Evolutionary conservation across 2,797 vertebrate species (phyloP).

Genomic region (Gephyroberyx darwinii): DNA sequence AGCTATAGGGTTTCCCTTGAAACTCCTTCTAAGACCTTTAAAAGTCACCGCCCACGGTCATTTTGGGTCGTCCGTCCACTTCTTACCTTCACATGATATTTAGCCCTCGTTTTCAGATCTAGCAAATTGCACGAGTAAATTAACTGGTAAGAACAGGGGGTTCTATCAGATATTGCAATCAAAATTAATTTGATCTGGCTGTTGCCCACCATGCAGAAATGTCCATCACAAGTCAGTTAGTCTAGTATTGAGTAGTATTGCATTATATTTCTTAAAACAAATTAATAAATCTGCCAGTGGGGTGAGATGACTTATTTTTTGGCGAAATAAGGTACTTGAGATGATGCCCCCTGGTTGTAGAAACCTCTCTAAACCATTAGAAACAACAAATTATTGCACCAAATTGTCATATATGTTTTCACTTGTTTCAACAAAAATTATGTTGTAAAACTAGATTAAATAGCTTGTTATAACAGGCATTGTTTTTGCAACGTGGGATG

Average conservation of each 20-base stretch:
- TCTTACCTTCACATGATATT: background rate
- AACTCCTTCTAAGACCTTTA: background rate
- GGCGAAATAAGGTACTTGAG: background rate
- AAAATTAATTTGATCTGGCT: background rate
- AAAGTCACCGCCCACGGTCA: background rate
- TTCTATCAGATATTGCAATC: background rate
- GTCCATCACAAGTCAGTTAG: background rate
- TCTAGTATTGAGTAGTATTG: background rate
- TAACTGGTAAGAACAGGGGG: background rate
- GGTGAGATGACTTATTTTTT: background rate
- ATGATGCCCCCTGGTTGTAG: background rate
- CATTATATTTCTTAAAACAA: background rate
- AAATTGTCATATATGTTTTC: background rate
- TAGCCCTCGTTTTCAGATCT: no score
- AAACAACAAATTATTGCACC: no score
- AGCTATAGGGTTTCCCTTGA: slow-evolving; percentile 47
- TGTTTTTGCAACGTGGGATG: background rate
- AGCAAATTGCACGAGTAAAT: no score
- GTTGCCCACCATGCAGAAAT: background rate
- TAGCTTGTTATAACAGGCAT: background rate
- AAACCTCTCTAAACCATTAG: background rate
- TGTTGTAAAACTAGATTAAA: background rate
- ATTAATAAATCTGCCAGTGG: background rate
- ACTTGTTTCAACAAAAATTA: background rate
- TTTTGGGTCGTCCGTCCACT: slow-evolving; percentile 16